These are phyloP conservation scores for Sminthopsis crassicaudata DNA, from an alignment of 2,113 vertebrate genomes.

Conservation along the genomic window DNA sequence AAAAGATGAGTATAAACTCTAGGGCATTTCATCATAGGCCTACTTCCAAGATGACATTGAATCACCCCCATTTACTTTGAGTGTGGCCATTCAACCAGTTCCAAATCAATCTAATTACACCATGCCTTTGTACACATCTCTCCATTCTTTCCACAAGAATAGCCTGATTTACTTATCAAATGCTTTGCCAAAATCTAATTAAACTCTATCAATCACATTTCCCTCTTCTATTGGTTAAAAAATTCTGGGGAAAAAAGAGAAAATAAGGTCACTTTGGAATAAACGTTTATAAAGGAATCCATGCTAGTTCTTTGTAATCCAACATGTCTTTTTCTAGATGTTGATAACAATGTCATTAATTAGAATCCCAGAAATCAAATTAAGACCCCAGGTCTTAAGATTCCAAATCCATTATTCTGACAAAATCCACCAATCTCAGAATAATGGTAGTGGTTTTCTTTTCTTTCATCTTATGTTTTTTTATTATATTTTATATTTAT, in stretches of 20 bases:
- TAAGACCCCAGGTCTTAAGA: neutral
- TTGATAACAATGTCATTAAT: neutral
- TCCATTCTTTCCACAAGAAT: neutral
- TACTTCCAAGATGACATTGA: neutral
- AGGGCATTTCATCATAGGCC: neutral
- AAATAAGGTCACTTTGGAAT: neutral
- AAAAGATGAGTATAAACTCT: neutral
- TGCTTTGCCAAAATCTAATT: neutral
- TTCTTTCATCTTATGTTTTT: neutral
- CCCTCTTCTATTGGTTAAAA: neutral
- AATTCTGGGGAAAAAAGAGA: neutral
- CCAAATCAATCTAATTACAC: neutral
- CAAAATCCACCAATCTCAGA: neutral
- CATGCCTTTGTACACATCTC: neutral
- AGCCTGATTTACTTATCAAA: neutral
- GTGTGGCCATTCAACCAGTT: neutral
- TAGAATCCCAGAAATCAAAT: neutral
- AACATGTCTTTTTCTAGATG: neutral
- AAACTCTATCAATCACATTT: neutral
- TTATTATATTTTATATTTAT: no score
- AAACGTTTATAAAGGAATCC: neutral
- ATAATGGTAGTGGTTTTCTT: neutral
- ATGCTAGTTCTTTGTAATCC: neutral
- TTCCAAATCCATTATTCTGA: neutral
- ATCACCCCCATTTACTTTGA: neutral